A percentile compares a stretch with the other conserved stretches of the same genome.
phyloP scores from a whole-genome alignment of 2,888 invertebrate species.

The Limnephilus marmoratus region DNA sequence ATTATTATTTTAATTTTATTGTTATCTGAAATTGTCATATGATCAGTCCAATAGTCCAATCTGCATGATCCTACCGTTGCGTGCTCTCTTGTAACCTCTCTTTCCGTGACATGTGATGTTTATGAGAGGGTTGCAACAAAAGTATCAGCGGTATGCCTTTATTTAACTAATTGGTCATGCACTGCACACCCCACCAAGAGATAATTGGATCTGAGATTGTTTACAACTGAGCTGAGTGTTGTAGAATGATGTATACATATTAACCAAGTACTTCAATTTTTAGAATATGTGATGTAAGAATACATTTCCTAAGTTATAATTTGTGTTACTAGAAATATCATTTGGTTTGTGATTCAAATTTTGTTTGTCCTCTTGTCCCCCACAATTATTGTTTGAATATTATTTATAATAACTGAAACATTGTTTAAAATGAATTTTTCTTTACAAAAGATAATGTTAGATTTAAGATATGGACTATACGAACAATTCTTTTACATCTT shows the following conservation, averaged over 20 bases:
- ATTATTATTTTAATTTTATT: neutral
- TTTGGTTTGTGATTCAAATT: neutral
- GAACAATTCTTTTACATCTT: neutral
- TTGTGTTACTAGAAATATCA: neutral
- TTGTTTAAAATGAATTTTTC: neutral
- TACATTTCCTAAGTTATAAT: slow-evolving; percentile 13
- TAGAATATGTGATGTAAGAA: slow-evolving; percentile 25
- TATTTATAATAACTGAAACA: neutral
- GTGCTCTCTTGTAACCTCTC: neutral
- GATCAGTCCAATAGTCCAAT: neutral
- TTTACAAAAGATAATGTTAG: neutral
- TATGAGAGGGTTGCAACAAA: neutral
- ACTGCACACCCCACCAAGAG: neutral
- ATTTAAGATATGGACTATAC: neutral
- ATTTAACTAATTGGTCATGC: neutral
- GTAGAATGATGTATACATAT: neutral
- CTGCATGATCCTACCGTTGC: neutral
- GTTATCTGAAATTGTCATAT: neutral
- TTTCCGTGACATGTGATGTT: neutral
- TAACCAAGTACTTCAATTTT: neutral
- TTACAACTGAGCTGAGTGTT: neutral
- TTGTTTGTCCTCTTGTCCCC: neutral
- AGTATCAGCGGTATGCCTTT: neutral
- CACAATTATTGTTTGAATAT: neutral
- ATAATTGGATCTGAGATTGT: neutral